Base-by-base conservation (phyloP, 1,140 invertebrate genomes). In the Holcopasites calliopsidis region DNA sequence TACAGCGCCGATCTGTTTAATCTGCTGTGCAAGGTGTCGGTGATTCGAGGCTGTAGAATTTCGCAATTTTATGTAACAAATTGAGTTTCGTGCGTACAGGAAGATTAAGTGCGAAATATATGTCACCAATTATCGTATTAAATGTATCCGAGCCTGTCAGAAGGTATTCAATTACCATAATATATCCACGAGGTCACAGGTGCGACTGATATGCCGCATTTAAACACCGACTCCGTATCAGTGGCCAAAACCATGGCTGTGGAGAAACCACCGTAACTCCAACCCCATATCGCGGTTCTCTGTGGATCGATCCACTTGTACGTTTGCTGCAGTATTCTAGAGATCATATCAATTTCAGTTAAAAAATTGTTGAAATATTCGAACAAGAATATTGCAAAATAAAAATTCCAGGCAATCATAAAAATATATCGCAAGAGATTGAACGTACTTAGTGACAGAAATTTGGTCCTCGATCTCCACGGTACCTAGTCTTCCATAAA, bases 151-250 rank as follows among this genome's bases (percentile, higher is more conserved):
- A 52, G 3, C 10, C 16, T 13, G 3, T 18, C 7, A 57, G 0
- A 6, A 13, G 1, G 16, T 21, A 1, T 0, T 5, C 28, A 38
- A 72, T 90, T 91, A 97, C 96, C 96, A 89, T 98, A 97, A 90
- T 97, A 97, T 13, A 95, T 92, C 96, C 96, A 97, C 68, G 96
- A 96, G 4, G 96, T 95, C 13, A 97, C 96, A 78, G 93, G 96
- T 83, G 94, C 95, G 54, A 93, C 94, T 21, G 93, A 94, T 84
- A 94, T 94, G 16, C 92, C 94, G 87, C 93, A 96, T 69, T 92
- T 94, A 86, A 93, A 94, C 65, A 93, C 92, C 84, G 90, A 84
- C 33, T 90, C 83, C 31, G 80, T 87, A 79, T 95, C 94, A 26
- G 93, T 91, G 1, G 92, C 92, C 52, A 94, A 49, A 2, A 85